Percentiles rank a stretch among this genome's conserved stretches.
phyloP scores from a whole-genome alignment of 2,797 vertebrate genomes.

The Aeoliscus strigatus region DNA sequence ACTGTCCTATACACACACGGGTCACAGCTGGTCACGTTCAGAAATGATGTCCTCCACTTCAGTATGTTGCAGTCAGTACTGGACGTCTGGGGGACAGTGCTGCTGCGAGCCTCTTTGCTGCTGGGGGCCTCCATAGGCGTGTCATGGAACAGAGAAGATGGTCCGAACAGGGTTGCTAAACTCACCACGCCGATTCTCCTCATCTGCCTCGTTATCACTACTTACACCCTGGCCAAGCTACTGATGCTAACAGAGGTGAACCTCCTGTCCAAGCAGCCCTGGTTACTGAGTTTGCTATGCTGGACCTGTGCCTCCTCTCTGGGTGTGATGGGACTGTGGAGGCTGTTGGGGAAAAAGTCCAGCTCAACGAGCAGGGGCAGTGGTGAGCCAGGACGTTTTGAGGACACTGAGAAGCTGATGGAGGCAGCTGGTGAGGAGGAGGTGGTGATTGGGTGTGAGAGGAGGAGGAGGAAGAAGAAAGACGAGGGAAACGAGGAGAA shows the following conservation, averaged over 20 bases:
- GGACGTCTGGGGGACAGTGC: constrained; percentile 84
- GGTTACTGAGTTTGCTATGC: constrained; percentile 83
- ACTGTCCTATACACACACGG: constrained; percentile 81
- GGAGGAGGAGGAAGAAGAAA: constrained; percentile 6
- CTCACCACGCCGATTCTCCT: constrained; percentile 68
- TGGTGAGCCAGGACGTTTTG: constrained; percentile 5
- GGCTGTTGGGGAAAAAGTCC: constrained; percentile 68
- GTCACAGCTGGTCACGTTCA: constrained; percentile 61
- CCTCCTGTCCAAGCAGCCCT: constrained; percentile 73
- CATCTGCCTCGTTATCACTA: constrained; percentile 75
- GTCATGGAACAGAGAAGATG: constrained; percentile 77
- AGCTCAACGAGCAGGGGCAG: constrained; percentile 3
- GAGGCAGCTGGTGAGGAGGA: constrained; percentile 48
- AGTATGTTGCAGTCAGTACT: constrained; percentile 78
- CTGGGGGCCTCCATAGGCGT: constrained; percentile 85
- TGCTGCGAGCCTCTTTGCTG: constrained; percentile 80
- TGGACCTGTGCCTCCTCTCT: constrained; percentile 83
- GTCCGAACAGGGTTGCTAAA: constrained; percentile 75
- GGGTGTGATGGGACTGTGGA: constrained; percentile 76
- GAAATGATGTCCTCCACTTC: constrained; percentile 78
- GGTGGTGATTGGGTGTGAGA: constrained; percentile 24
- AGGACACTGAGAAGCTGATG: constrained; percentile 64
- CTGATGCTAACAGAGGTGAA: constrained; percentile 84
- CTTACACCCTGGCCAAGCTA: constrained; percentile 84
- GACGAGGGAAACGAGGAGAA: constrained; percentile 27